Percentiles rank a stretch among this genome's conserved stretches.
These are phyloP conservation scores for Keiferia lycopersicella DNA, from an alignment of 2,888 invertebrate genomes.

Conservation along the genomic window DNA sequence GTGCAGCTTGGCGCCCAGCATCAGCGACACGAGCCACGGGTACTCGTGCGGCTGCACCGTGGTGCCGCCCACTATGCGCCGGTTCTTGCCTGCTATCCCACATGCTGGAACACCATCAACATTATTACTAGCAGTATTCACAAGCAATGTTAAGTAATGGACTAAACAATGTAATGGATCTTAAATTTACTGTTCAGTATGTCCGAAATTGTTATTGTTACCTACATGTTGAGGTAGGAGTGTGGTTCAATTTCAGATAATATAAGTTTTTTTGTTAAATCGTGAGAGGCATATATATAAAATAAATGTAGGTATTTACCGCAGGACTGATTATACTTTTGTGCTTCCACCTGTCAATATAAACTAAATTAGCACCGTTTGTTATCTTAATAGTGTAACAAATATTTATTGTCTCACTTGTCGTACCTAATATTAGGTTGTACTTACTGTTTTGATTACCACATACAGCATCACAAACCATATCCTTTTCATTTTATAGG, in stretches of 20 bases:
- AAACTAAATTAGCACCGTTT: slow-evolving; percentile 19
- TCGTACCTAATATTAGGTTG: slow-evolving; percentile 46
- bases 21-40: slow-evolving; percentile 80
- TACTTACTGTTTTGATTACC: slow-evolving; percentile 53
- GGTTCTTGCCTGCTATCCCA: slow-evolving; percentile 63
- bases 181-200: too few relatives aligned
- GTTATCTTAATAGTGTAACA: background rate
- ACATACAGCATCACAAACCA: slow-evolving; percentile 48
- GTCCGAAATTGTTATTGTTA: too few relatives aligned
- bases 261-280: too few relatives aligned
- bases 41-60: slow-evolving; percentile 74
- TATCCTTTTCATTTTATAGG: slow-evolving; percentile 63
- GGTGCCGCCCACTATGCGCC: slow-evolving; percentile 80
- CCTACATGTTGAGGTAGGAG: too few relatives aligned
- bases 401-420: background rate
- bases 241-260: background rate
- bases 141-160: background rate
- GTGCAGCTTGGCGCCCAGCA: slow-evolving; percentile 69
- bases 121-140: background rate
- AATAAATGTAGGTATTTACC: slow-evolving; percentile 45
- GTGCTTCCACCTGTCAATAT: slow-evolving; percentile 45
- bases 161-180: too few relatives aligned
- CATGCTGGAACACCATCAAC: slow-evolving; percentile 52
- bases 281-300: background rate
- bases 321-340: slow-evolving; percentile 50